These are phyloP conservation scores for Proales similis DNA, from an alignment of 1,140 invertebrate species.

Conservation along the genomic window DNA sequence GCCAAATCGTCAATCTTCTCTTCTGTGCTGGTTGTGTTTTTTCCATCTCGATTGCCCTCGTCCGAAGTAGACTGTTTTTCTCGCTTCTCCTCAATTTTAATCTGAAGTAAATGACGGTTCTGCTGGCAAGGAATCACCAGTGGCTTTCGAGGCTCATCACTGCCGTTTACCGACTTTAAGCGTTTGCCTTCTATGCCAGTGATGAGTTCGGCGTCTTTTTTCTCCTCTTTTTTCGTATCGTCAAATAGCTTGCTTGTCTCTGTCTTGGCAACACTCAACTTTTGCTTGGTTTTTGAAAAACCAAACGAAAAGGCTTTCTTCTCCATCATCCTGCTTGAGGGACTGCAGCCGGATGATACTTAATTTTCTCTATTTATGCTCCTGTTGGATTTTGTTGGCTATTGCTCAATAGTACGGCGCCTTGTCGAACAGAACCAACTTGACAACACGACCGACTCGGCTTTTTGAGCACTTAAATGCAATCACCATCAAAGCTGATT, in stretches of 20 bases:
- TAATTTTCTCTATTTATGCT: too few species aligned
- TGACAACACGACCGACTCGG: too few species aligned
- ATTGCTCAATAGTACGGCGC: too few species aligned
- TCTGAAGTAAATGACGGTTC: neutral
- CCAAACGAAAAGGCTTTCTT: slow-evolving; percentile 34
- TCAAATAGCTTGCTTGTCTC: neutral
- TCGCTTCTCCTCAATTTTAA: slow-evolving; percentile 16
- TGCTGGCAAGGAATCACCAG: slow-evolving; percentile 13
- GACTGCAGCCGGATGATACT: too few species aligned
- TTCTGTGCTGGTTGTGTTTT: neutral
- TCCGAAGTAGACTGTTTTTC: neutral
- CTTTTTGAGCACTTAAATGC: too few species aligned
- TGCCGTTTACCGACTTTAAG: slow-evolving; percentile 2
- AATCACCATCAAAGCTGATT: too few species aligned
- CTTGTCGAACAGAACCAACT: too few species aligned
- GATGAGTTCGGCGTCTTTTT: slow-evolving; percentile 10
- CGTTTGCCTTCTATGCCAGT: slow-evolving; percentile 14
- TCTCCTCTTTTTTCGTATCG: neutral
- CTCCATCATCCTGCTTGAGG: too few species aligned
- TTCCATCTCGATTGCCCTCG: neutral
- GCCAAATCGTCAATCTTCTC: neutral
- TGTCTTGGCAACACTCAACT: slow-evolving; percentile 2
- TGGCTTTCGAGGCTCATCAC: slow-evolving; percentile 21
- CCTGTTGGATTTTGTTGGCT: too few species aligned
- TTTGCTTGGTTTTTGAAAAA: slow-evolving; percentile 37